Evolutionary conservation across 2,888 invertebrate species (phyloP), one percentile per base, ranked within the genome.

Genomic region (Mylabris sibirica): DNA sequence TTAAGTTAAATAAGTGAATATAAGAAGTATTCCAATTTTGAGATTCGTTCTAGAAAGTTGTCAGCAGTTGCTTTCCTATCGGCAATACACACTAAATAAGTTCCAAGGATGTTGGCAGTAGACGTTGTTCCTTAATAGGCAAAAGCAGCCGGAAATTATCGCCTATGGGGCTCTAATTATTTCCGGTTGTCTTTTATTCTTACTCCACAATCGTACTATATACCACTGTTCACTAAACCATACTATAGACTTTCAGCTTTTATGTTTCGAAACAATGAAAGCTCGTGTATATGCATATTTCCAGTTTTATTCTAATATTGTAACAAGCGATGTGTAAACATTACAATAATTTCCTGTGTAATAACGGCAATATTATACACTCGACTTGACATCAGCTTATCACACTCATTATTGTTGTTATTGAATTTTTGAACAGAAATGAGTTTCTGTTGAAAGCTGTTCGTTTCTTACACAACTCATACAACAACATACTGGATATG

Each of bases 121-220:
- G 77, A 72, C 76, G 78, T 75, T 75, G 75, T 74, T 73, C 77
- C 76, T 78, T 81, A 81, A 80, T 79, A 80, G 79, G 79, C 79
- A 79, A 80, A 80, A 79, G 79, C 79, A 79, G 75, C 77, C 79
- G 81, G 81, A 82, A 82, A 82, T 81, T 80, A 82, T 82, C 80
- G 81, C 81, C 81, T 77, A 77, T 79, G 77, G 81, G 80, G 78
- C 74, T 78, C 79, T 82, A 82, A 82, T 82, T 82, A 79, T 80
- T 80, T 82, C 80, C 81, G 78, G 77, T 73, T 74, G 78, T 76
- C 75, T 72, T 75, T 74, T 75, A 77, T 75, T 53, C 68, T 70
- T 72, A 71, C 49, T 49, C 3, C 5, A 53, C 1, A 20, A 17
- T 65, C 22, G 34, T 44, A 20, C 41, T 49, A 38, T n/a, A n/a